A percentile compares a stretch with the other conserved stretches of the same genome.
Evolutionary conservation across 2,113 vertebrate species (phyloP).

Genomic region (Anthoscopus minutus): DNA sequence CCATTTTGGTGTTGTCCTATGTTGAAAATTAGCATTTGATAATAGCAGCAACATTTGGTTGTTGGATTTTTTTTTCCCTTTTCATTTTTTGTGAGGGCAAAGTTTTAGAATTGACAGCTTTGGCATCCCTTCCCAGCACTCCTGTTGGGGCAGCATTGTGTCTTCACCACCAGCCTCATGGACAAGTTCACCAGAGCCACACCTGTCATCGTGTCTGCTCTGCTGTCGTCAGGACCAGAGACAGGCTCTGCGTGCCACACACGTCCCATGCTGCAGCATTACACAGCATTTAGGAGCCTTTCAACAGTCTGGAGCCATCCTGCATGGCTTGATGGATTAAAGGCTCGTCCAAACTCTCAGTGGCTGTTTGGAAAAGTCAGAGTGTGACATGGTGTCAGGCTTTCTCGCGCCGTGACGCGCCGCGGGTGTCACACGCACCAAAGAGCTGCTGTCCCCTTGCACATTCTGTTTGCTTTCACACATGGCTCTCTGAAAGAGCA

Average conservation of each 20-base stretch:
- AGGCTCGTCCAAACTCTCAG: background rate
- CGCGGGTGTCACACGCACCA: rapidly evolving
- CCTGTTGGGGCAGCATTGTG: background rate
- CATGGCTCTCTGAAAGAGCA: background rate
- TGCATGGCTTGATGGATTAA: background rate
- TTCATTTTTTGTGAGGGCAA: background rate
- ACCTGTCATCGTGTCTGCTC: background rate
- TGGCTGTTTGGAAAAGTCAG: background rate
- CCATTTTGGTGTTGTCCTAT: background rate
- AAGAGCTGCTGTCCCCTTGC: background rate
- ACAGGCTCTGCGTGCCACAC: background rate
- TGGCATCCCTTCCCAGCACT: background rate
- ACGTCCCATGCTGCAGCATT: background rate
- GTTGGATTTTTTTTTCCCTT: background rate
- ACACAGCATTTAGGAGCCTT: background rate
- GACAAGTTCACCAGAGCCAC: background rate
- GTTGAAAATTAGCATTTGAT: background rate
- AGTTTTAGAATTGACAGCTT: background rate
- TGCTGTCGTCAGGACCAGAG: background rate
- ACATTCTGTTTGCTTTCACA: background rate
- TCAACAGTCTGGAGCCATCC: background rate
- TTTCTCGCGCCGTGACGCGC: background rate
- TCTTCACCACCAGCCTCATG: background rate
- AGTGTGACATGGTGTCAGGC: background rate
- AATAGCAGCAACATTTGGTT: background rate